Conservation (phyloP, 2,888 invertebrate genomes). For the Drosophila niveifrons region DNA sequence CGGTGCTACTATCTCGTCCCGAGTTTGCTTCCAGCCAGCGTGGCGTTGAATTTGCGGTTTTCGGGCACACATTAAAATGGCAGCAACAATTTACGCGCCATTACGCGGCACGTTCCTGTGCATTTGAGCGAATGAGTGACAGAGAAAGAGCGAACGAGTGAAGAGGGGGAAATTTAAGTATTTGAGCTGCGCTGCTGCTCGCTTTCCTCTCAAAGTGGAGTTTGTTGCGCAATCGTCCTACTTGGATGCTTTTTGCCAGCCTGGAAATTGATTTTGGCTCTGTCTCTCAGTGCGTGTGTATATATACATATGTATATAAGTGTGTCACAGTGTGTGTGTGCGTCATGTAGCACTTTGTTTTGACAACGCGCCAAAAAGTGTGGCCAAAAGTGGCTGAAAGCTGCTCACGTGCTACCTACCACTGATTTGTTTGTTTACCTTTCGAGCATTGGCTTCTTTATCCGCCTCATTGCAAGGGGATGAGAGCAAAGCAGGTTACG, state of each 20-base stretch:
- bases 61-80: conserved; percentile 74
- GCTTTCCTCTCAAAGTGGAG: background rate
- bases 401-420: conserved; percentile 60
- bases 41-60: conserved; percentile 68
- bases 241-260: conserved; percentile 46
- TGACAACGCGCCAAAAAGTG: conserved; percentile 66
- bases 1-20: background rate
- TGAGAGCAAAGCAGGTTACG: background rate
- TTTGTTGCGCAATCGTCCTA: conserved; percentile 52
- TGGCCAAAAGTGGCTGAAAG: conserved; percentile 48
- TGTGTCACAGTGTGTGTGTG: conserved; percentile 9
- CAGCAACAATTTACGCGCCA: conserved; percentile 80
- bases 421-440: conserved; percentile 68
- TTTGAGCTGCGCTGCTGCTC: conserved; percentile 28
- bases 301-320: conserved; percentile 12
- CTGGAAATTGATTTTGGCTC: conserved; percentile 62
- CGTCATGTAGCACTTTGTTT: conserved; percentile 66
- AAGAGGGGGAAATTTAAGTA: conserved; percentile 29
- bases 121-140: conserved; percentile 7
- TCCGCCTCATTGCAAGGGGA: conserved; percentile 1
- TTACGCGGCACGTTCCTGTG: conserved; percentile 59
- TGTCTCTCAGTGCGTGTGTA: conserved; percentile 14
- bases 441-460: conserved; percentile 26
- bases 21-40: conserved; percentile 8
- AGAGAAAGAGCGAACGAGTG: background rate